Conservation (phyloP, 2,888 invertebrate species). For the Xylophagus ater region DNA sequence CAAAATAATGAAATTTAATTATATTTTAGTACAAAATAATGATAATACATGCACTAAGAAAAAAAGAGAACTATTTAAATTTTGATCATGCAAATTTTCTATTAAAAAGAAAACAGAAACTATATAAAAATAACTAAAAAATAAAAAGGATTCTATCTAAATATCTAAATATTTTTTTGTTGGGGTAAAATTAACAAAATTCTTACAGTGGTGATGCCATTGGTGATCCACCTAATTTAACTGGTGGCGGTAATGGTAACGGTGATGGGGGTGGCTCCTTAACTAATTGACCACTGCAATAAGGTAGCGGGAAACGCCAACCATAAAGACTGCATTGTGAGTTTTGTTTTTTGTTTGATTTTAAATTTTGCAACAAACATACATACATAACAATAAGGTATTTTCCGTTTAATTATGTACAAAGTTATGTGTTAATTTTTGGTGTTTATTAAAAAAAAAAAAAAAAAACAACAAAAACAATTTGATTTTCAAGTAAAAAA, state of each 20-base stretch:
- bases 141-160: constrained; percentile 21
- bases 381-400: neutral
- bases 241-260: constrained; percentile 66
- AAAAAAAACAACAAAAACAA: neutral
- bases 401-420: neutral
- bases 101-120: too few species aligned
- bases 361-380: neutral
- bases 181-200: too few species aligned
- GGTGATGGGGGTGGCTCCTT: constrained; percentile 70
- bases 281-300: constrained; percentile 69
- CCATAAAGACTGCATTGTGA: constrained; percentile 72
- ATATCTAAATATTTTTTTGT: too few species aligned
- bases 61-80: too few species aligned
- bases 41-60: too few species aligned
- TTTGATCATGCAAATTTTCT: too few species aligned
- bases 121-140: too few species aligned
- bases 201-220: constrained; percentile 56
- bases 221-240: constrained; percentile 62
- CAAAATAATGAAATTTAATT: too few species aligned
- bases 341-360: constrained; percentile 13
- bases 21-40: too few species aligned
- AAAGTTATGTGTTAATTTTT: too few species aligned
- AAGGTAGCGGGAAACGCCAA: constrained; percentile 93
- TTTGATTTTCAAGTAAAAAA: too few species aligned
- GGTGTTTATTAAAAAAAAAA: too few species aligned